Evolutionary conservation across 2,113 vertebrate species (phyloP).

Genomic region (Charina bottae): DNA sequence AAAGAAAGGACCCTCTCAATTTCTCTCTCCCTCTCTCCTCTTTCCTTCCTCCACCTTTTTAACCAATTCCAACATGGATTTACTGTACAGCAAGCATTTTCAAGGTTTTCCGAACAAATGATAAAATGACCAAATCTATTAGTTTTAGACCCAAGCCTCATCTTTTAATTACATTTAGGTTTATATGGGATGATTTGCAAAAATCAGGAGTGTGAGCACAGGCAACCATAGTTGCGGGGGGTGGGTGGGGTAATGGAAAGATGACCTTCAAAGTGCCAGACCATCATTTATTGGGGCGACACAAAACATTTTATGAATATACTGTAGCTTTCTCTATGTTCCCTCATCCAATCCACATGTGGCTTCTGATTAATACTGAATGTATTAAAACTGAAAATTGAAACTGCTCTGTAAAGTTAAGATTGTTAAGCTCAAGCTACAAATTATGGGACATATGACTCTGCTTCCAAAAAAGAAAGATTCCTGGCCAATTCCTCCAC

Average conservation of each 20-base stretch:
- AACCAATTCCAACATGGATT: conserved; percentile 33
- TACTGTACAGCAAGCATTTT: conserved; percentile 21
- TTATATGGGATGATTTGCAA: neutral
- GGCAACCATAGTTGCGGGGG: neutral
- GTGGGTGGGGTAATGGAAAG: neutral
- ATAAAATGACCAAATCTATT: neutral
- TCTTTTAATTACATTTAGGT: neutral
- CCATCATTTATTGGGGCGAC: neutral
- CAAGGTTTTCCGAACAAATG: conserved; percentile 10
- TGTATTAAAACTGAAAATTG: neutral
- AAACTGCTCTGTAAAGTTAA: neutral
- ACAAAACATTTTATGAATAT: neutral
- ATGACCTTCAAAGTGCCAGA: neutral
- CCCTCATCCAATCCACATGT: neutral
- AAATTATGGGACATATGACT: neutral
- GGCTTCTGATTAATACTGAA: neutral
- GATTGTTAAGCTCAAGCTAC: neutral
- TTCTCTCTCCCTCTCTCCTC: neutral
- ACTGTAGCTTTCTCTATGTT: neutral
- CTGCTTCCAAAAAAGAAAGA: neutral
- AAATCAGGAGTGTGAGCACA: too few relatives aligned
- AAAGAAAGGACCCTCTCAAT: conserved; percentile 58
- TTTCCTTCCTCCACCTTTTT: neutral
- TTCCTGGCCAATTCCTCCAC: neutral
- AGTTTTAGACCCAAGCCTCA: neutral